Evolutionary conservation across 2,888 invertebrate species (phyloP), one percentile per base, ranked within the genome.

Genomic region (Phasia obesa): DNA sequence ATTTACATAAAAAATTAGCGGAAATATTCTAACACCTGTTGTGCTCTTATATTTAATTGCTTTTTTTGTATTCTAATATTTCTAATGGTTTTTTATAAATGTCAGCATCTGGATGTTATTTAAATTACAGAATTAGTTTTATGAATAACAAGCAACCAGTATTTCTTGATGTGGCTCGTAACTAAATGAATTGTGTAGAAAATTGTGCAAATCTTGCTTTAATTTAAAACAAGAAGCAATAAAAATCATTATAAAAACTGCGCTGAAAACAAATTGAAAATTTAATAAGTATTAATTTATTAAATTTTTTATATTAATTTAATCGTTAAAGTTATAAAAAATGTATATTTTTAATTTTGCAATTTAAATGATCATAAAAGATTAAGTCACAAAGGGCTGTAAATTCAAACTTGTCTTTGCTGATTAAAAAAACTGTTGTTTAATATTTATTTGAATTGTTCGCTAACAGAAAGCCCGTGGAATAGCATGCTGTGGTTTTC

Each of bases 11-110:
- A 27, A 55, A 38, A 76, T 69, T 42, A 67, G 35, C 31, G 67
- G 44, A 25, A 42, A 73, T 69, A 69, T 49, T 69, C 11, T 44
- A 81, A 55, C 81, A 82, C 81, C 81, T 82, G 81, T 77, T 76
- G 25, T 17, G 7, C 21, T 55, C 17, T 49, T 17, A 35, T 38
- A 25, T 38, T 44, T 53, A 2, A 31, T 74, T 65, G 21, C 23
- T 19, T 19, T 25, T 55, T 6, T 57, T n/a, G 6, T 42, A 13
- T 23, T 44, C 11, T 19, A 19, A 47, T 57, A 21, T 31, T 47
- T 5, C 7, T 13, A 2, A 27, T 17, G 1, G 21, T 47, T 35
- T 60, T 35, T 44, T 35, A 0, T 5, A 11, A 19, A 19, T 65
- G 23, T 25, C 21, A 31, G 11, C 75, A 76, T 76, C 75, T 76